phyloP scores from a whole-genome alignment of 2,888 invertebrate genomes.

The Lasioglossum lativentre region DNA sequence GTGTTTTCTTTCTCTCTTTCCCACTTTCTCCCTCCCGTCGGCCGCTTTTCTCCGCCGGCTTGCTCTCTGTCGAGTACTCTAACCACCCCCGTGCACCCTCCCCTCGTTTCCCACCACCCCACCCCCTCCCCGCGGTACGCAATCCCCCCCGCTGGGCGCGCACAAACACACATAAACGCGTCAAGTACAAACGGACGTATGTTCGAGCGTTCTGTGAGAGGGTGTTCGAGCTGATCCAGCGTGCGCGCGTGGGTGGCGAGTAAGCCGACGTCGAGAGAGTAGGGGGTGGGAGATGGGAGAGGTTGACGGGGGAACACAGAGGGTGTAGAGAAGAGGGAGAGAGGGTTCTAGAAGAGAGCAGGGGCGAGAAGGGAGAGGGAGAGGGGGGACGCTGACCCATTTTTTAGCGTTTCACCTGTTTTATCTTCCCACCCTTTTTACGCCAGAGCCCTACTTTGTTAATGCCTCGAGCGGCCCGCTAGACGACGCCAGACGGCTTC shows the following conservation, averaged over 20 bases:
- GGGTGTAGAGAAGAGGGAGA: background rate
- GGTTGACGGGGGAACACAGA: background rate
- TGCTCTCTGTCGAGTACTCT: conserved; percentile 8
- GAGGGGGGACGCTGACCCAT: conserved; percentile 69
- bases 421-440: conserved; percentile 75
- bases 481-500: conserved; percentile 71
- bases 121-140: conserved; percentile 42
- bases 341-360: background rate
- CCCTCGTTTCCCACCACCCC: background rate
- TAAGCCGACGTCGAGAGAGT: conserved; percentile 13
- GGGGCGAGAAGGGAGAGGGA: background rate
- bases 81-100: background rate
- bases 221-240: conserved; percentile 45
- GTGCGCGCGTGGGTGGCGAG: conserved; percentile 25
- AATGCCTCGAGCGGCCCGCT: conserved; percentile 68
- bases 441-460: conserved; percentile 77
- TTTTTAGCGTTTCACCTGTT: conserved; percentile 78
- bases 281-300: background rate
- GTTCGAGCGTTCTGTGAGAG: conserved; percentile 40
- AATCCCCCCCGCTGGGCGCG: conserved; percentile 21
- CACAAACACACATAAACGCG: conserved; percentile 36
- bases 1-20: conserved; percentile 30
- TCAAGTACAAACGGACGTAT: conserved; percentile 46
- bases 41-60: conserved; percentile 4
- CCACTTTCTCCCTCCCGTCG: conserved; percentile 24